phyloP scores from a whole-genome alignment of 2,113 vertebrate species.

The Gobius niger region DNA sequence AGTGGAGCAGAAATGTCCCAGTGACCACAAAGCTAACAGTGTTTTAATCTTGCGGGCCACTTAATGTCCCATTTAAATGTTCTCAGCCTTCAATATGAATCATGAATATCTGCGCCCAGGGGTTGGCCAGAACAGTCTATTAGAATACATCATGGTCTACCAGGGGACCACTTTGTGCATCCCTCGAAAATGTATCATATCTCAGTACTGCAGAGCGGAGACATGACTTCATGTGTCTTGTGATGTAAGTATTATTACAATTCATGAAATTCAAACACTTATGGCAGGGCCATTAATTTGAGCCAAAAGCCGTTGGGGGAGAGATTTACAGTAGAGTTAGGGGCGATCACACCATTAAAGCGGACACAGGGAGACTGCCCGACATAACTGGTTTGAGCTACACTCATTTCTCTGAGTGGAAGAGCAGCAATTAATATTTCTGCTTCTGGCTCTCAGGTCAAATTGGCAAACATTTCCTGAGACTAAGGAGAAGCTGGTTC shows the following conservation, averaged over 20 bases:
- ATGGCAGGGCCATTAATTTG: conserved; percentile 93
- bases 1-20: conserved; percentile 37
- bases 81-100: conserved; percentile 90
- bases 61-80: conserved; percentile 96
- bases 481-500: conserved; percentile 72
- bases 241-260: conserved; percentile 99
- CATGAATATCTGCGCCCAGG: conserved; percentile 91
- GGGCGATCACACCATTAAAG: conserved; percentile 94
- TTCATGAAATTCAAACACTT: conserved; percentile 99
- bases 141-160: conserved; percentile 96
- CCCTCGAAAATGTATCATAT: conserved; percentile 95
- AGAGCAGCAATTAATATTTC: conserved; percentile 65
- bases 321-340: conserved; percentile 95
- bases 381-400: conserved; percentile 66
- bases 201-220: conserved; percentile 86
- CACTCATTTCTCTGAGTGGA: conserved; percentile 71
- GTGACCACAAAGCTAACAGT: conserved; percentile 75
- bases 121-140: conserved; percentile 92
- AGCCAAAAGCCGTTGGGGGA: conserved; percentile 92
- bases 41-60: conserved; percentile 89
- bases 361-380: conserved; percentile 50
- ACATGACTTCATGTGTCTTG: conserved; percentile 99
- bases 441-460: conserved; percentile 50
- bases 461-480: conserved; percentile 75
- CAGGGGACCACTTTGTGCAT: conserved; percentile 97